Base-by-base conservation (phyloP, 2,888 invertebrate genomes). In the Diachrysia chrysitis region DNA sequence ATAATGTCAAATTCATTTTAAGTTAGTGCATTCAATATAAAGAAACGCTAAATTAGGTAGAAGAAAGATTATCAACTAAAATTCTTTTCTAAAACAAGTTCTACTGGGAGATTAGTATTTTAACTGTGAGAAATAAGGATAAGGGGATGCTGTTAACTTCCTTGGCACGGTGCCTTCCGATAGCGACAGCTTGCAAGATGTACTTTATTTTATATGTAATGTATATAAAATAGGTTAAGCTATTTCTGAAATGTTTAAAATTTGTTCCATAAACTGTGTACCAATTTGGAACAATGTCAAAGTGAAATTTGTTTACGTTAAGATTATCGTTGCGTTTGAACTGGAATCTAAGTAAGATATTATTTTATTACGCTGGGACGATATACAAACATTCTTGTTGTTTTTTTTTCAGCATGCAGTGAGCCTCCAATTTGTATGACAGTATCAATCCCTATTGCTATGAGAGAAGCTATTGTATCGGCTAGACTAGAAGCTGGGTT, bases 381-480 rank as follows among this genome's bases (percentile, higher is more conserved):
- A 42, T 6, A n/a, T 42, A 35, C 2, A 37, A 37, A 37, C 37
- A 29, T 5, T 29, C 0, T 29, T 16, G 14, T 16, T 37, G 5
- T 14, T 35, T 37, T 42, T 42, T 64, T 83, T 83, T 10, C 68
- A 95, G 95, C 90, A 57, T 88, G 89, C 55, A 93, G 91, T 10
- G 95, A 95, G 76, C 95, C 95, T 0, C 88, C 95, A 0, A 79
- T 90, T 2, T 92, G 92, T 69, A 81, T 94, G 81, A 73, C 92
- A 0, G 81, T 93, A 5, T 83, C 86, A 0, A 85, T 93, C 1
- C 90, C 96, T 7, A 88, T 96, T 56, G 97, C 97, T 0, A 91
- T 97, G 51, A 91, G 96, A 53, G 89, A 96, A 69, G 97, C 97
- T 0, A 84, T 97, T 16, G 90, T 95, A 63, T 93, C 96, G 4